A percentile compares a stretch with the other conserved stretches of the same genome.
These are phyloP conservation scores for Linurgus olivaceus DNA, from an alignment of 2,797 vertebrate genomes.

Conservation along the genomic window DNA sequence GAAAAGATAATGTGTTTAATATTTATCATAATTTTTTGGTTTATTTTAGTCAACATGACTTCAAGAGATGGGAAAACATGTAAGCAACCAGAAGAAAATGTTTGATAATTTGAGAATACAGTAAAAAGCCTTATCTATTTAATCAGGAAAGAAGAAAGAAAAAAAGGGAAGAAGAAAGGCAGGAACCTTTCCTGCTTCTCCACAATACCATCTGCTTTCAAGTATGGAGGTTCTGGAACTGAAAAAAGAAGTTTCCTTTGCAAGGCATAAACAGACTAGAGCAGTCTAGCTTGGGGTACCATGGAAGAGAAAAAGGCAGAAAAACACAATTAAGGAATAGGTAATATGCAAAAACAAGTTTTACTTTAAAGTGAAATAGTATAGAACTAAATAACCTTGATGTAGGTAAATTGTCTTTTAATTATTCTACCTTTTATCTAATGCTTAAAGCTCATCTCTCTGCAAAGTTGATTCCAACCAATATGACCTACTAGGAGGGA, in stretches of 20 bases:
- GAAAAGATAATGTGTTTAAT: not conserved
- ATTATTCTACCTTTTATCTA: not conserved
- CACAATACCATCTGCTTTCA: not conserved
- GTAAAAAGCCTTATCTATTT: not conserved
- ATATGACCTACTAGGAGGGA: not conserved
- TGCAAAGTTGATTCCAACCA: not conserved
- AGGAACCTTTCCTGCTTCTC: not conserved
- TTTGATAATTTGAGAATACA: not conserved
- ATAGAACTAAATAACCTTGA: not conserved
- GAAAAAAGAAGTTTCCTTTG: not conserved
- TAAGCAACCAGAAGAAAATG: not conserved
- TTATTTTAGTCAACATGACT: not conserved
- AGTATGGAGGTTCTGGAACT: not conserved
- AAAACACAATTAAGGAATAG: not conserved
- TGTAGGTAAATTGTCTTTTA: not conserved
- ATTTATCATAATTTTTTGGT: not conserved
- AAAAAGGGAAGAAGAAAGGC: not conserved
- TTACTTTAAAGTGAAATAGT: not conserved
- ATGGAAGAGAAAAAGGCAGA: not conserved
- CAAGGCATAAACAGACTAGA: not conserved
- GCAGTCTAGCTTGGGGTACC: not conserved
- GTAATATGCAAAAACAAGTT: not conserved
- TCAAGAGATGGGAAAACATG: not conserved
- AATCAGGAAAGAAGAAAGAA: not conserved
- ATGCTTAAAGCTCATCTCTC: not conserved